Evolutionary conservation across 2,888 invertebrate genomes (phyloP), one percentile per base, ranked within the genome.

Genomic region (Cataglyphis livida): DNA sequence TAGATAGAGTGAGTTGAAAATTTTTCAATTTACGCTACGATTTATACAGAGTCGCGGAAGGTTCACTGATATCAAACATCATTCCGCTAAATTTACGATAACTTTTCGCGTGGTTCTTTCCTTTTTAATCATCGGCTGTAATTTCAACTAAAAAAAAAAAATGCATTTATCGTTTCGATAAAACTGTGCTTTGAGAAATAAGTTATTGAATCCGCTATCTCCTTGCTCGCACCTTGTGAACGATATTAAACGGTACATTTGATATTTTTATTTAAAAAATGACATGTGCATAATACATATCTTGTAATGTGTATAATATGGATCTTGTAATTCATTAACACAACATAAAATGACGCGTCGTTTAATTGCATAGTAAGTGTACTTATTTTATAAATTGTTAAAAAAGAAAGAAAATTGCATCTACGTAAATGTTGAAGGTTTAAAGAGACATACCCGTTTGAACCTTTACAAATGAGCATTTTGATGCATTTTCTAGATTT

Each of bases 201-300:
- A 51, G 5, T 76, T 76, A 76, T 66, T 76, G 76, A 66, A 66
- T 54, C 2, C 9, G 25, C 38, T 76, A 76, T 66, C 66, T 54
- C n/a, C n/a, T 21, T 21, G 54, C 35, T 75, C 65, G 44, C 66
- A 66, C 54, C 35, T 76, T 38, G 4, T 3, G 25, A 21, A 48
- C 18, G 65, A 65, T 76, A 76, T 35, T 35, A 12, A 12, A 6
- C 18, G 35, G 7, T 28, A 48, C 0, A 38, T 44, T 74, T 28
- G 7, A 61, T 59, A 44, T 0, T 44, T 74, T 44, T 44, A 15
- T 21, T 44, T 21, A 59, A 61, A 74, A 57, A 54, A 25, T n/a
- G 32, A 35, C 21, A n/a, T 10, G n/a, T 5, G n/a, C 5, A 28
- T 28, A 28, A 28, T 28, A 28, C 28, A 28, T 28, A 73, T 25